Evolutionary conservation across 2,888 invertebrate species (phyloP).

Genomic region (Crossocerus cetratus): DNA sequence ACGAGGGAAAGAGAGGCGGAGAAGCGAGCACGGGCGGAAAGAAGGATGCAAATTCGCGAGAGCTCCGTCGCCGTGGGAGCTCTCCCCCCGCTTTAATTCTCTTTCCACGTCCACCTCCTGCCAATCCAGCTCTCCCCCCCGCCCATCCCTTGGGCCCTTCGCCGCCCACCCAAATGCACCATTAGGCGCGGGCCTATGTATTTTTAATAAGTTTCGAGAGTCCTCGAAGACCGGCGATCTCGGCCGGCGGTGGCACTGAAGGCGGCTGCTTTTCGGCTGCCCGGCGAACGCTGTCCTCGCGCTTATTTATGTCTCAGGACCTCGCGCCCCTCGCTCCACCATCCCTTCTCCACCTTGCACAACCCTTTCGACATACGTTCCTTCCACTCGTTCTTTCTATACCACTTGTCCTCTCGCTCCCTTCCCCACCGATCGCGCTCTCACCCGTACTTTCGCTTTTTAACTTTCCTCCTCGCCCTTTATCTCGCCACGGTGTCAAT

Average conservation of each 20-base stretch:
- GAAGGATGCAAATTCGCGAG: slow-evolving; percentile 56
- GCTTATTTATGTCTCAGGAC: slow-evolving; percentile 71
- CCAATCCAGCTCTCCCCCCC: slow-evolving; percentile 41
- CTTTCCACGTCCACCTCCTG: slow-evolving; percentile 49
- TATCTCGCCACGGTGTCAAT: slow-evolving; percentile 75
- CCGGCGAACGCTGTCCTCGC: slow-evolving; percentile 68
- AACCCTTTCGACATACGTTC: slow-evolving; percentile 20
- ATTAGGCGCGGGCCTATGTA: slow-evolving; percentile 70
- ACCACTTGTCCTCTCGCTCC: slow-evolving; percentile 18
- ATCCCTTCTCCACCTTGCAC: slow-evolving; percentile 8
- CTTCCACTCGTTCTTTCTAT: slow-evolving; percentile 23
- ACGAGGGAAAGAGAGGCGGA: slow-evolving; percentile 19
- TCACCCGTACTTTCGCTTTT: slow-evolving; percentile 5
- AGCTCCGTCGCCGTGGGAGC: slow-evolving; percentile 51
- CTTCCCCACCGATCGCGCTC: slow-evolving; percentile 13
- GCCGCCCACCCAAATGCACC: slow-evolving; percentile 63
- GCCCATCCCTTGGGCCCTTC: slow-evolving; percentile 25
- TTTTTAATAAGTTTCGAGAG: slow-evolving; percentile 73
- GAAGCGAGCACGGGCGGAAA: slow-evolving; percentile 10
- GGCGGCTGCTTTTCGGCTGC: slow-evolving; percentile 65
- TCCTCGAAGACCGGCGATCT: slow-evolving; percentile 60
- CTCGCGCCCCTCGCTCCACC: slow-evolving; percentile 53
- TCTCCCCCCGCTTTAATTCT: slow-evolving; percentile 9
- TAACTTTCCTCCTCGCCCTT: slow-evolving; percentile 56
- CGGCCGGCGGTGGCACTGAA: slow-evolving; percentile 62